Evolutionary conservation across 2,888 invertebrate genomes (phyloP), one percentile per base, ranked within the genome.

Genomic region (Acholoe squamosa): DNA sequence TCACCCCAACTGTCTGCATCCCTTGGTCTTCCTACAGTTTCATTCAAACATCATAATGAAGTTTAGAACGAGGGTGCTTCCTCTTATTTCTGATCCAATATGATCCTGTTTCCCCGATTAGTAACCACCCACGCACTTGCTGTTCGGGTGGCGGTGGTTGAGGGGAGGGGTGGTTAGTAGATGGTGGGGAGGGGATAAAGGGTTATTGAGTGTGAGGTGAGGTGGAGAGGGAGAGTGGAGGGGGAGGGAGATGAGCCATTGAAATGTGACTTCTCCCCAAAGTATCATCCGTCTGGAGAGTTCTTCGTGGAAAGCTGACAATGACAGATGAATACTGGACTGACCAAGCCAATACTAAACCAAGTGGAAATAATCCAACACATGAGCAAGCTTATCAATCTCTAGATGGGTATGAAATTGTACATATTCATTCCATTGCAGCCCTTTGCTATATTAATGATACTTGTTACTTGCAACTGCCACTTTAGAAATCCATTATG

Each of bases 101-200:
- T 71, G 12, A 71, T 71, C 28, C 71, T 25, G 71, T 25, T 71
- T 14, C 71, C 14, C n/a, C 71, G 71, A 71, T 71, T 71, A 71
- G 28, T 28, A 28, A 1, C 31, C 71, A 28, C 71, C 71, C 71
- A 71, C 71, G 71, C 71, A 71, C 14, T 61, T 61, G 61, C 61
- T n/a, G 61, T 19, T 61, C 5, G 14, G 61, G n/a, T n/a, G 61
- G 61, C 14, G 61, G 61, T 61, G 22, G 28, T 25, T 71, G 28
- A 5, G 1, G 28, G 0, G 71, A 14, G 16, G 71, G 71, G 16
- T 71, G 28, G 25, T 0, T 0, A 28, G 28, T 71, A 16, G 71
- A 28, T 25, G 28, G 71, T 71, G 71, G 14, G 71, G n/a, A n/a
- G n/a, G n/a, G 43, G 43, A 3, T 7, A 43, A 10, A 43, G 43